Conservation (phyloP, 2,888 invertebrate species). For the Callinectes sapidus region DNA sequence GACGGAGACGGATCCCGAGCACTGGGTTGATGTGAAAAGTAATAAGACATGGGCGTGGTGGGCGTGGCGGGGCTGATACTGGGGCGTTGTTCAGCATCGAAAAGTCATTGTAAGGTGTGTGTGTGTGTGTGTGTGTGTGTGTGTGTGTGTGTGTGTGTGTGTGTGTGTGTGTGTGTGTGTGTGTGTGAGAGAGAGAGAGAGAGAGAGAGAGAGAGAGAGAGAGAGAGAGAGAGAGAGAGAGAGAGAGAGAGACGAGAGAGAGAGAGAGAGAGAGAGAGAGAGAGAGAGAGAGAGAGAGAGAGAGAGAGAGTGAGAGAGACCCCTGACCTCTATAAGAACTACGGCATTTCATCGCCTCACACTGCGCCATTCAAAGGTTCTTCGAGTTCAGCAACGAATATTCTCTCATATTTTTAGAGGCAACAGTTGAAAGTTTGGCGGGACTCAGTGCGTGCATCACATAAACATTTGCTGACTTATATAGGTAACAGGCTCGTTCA, state of each 20-base stretch:
- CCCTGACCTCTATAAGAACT: too few species aligned
- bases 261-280: too few species aligned
- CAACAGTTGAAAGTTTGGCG: neutral
- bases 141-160: slow-evolving; percentile 37
- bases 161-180: slow-evolving; percentile 35
- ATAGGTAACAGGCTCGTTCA: neutral
- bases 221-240: too few species aligned
- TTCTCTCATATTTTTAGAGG: neutral
- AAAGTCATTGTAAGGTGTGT: neutral
- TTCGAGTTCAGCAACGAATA: neutral
- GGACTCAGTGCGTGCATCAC: neutral
- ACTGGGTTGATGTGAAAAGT: neutral
- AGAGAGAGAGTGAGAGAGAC: too few species aligned
- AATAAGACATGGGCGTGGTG: neutral
- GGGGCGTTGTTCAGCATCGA: neutral
- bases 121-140: slow-evolving; percentile 37
- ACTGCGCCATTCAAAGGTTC: neutral
- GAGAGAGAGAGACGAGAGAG: neutral
- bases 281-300: too few species aligned
- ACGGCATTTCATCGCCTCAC: too few species aligned
- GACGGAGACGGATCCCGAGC: neutral
- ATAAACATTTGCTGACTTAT: neutral
- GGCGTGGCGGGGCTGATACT: neutral
- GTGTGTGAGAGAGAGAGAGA: neutral
- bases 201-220: too few species aligned